phyloP scores from a whole-genome alignment of 1,140 invertebrate species.

The Copidosoma floridanum region DNA sequence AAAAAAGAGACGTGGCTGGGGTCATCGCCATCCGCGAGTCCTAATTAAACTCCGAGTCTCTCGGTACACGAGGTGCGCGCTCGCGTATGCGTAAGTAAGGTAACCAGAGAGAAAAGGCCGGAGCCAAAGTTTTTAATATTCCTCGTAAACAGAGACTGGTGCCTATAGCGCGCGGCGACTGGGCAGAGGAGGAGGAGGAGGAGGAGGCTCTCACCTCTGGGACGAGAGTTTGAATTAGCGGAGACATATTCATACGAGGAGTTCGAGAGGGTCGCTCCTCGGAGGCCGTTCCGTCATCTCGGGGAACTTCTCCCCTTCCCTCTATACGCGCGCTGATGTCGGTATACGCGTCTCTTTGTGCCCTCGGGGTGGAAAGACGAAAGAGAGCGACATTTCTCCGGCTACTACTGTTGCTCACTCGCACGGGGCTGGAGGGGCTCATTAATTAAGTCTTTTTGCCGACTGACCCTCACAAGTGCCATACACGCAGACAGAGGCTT shows the following conservation, averaged over 20 bases:
- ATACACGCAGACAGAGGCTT: constrained; percentile 32
- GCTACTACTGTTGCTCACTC: background rate
- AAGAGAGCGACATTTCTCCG: constrained; percentile 29
- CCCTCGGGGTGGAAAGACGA: constrained; percentile 48
- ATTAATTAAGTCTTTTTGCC: constrained; percentile 58
- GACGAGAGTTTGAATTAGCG: constrained; percentile 59
- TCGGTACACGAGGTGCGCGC: background rate
- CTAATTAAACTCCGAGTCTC: constrained; percentile 19
- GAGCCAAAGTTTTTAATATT: constrained; percentile 54
- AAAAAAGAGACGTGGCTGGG: constrained; percentile 9
- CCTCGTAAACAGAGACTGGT: constrained; percentile 53
- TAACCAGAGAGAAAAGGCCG: constrained; percentile 15
- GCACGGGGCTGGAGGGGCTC: constrained; percentile 28
- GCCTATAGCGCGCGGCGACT: background rate
- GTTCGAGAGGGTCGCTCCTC: constrained; percentile 58
- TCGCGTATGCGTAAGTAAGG: background rate
- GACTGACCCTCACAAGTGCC: constrained; percentile 53
- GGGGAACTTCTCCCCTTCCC: constrained; percentile 8
- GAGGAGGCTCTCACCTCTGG: constrained; percentile 48
- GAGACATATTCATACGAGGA: constrained; percentile 60
- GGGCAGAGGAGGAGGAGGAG: background rate
- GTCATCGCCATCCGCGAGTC: constrained; percentile 3
- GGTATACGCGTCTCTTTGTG: constrained; percentile 33
- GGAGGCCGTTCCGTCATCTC: constrained; percentile 58
- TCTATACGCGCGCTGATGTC: background rate